Conservation (phyloP, 2,113 vertebrate species). For the Nicator chloris region DNA sequence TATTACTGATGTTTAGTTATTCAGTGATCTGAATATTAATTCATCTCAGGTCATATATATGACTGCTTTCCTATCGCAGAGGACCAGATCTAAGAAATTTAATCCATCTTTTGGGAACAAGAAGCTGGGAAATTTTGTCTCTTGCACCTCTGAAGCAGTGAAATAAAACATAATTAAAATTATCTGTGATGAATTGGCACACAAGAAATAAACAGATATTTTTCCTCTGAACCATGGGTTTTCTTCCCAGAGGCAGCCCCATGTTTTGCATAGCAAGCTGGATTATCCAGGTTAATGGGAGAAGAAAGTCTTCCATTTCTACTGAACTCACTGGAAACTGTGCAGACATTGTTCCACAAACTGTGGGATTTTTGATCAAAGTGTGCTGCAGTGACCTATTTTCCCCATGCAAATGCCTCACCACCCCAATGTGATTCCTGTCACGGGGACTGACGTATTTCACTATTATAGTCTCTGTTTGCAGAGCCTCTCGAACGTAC, state of each 20-base stretch:
- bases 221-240: not conserved
- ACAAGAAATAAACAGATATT: not conserved
- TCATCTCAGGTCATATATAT: not conserved
- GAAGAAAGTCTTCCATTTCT: not conserved
- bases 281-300: not conserved
- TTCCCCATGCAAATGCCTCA: not conserved
- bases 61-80: not conserved
- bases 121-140: not conserved
- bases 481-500: not conserved
- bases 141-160: not conserved
- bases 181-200: not conserved
- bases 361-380: not conserved
- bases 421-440: not conserved
- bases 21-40: not conserved
- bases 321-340: not conserved
- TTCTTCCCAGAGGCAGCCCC: not conserved
- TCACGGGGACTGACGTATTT: not conserved
- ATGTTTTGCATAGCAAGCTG: not conserved
- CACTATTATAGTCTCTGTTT: not conserved
- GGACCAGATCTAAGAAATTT: not conserved
- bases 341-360: not conserved
- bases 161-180: not conserved
- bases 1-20: not conserved
- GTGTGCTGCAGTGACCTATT: not conserved
- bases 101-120: not conserved